A percentile compares a stretch with the other conserved stretches of the same genome.
Evolutionary conservation across 30 jellyfish, hydroid and myxozoan genomes (phyloP).

Genomic region (Cassiopea andromeda): DNA sequence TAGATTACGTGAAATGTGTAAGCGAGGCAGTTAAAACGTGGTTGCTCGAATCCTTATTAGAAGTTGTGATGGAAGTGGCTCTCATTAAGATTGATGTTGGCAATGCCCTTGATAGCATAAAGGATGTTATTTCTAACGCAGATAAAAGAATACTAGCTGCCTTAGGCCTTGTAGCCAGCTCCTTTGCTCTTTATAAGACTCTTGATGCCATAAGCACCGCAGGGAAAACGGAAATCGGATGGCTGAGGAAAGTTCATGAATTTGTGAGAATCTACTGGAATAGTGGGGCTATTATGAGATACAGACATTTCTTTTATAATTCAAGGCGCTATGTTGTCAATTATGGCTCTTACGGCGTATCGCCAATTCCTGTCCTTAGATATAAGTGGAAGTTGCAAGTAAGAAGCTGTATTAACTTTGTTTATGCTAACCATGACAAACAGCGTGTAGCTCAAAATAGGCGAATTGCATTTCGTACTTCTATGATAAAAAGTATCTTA

Average conservation of each 20-base stretch:
- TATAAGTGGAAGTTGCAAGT: constrained; percentile 78
- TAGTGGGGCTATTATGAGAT: constrained; percentile 71
- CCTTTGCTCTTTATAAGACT: constrained; percentile 54
- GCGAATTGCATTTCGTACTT: too few species aligned
- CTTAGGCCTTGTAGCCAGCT: constrained; percentile 61
- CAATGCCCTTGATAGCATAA: constrained; percentile 17
- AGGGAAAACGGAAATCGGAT: constrained; percentile 45
- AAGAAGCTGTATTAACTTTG: too few species aligned
- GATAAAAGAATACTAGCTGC: constrained; percentile 32
- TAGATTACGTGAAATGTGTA: background rate
- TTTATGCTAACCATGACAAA: too few species aligned
- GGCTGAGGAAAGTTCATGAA: constrained; percentile 56
- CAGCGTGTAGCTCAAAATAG: too few species aligned
- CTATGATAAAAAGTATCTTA: too few species aligned
- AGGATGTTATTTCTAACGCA: constrained; percentile 11
- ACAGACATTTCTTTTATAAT: constrained; percentile 45
- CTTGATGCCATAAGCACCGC: constrained; percentile 63
- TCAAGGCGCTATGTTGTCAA: constrained; percentile 67
- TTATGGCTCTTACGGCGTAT: constrained; percentile 95
- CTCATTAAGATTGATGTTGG: constrained; percentile 31
- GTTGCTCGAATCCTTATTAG: too few species aligned
- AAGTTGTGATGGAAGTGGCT: constrained; percentile 44
- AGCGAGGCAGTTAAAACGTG: too few species aligned
- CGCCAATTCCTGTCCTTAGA: constrained; percentile 82
- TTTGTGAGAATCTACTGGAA: constrained; percentile 70